These are phyloP conservation scores for Ptychobarbus kaznakovi DNA, from an alignment of 2,797 vertebrate species.

Conservation along the genomic window DNA sequence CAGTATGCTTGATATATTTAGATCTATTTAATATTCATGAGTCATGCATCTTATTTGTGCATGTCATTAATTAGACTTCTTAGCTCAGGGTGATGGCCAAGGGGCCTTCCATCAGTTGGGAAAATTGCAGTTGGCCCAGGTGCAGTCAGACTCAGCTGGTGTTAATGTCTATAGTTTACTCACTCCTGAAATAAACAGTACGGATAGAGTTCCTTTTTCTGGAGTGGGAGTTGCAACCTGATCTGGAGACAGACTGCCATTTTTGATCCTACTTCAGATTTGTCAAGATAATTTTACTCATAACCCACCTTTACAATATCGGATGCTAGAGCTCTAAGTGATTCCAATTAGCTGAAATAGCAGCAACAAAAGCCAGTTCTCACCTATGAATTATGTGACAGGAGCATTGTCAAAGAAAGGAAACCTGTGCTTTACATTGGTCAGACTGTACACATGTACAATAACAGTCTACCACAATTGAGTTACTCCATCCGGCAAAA, in stretches of 20 bases:
- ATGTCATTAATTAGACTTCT: conserved; percentile 51
- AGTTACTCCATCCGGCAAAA: background rate
- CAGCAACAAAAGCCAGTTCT: conserved; percentile 30
- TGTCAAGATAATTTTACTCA: conserved; percentile 44
- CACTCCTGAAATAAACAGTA: conserved; percentile 50
- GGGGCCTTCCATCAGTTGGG: conserved; percentile 42
- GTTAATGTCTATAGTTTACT: conserved; percentile 52
- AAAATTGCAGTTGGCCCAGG: conserved; percentile 46
- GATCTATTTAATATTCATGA: conserved; percentile 46
- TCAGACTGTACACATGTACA: background rate
- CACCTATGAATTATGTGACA: background rate
- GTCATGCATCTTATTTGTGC: conserved; percentile 38
- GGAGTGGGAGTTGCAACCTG: conserved; percentile 19
- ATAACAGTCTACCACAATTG: background rate
- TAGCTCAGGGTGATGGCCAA: conserved; percentile 44
- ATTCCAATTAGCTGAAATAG: conserved; percentile 47
- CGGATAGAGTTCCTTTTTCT: conserved; percentile 31
- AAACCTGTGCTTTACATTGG: conserved; percentile 1
- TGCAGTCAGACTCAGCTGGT: conserved; percentile 51
- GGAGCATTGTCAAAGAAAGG: background rate
- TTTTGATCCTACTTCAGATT: conserved; percentile 55
- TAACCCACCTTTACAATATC: conserved; percentile 38
- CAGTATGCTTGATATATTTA: conserved; percentile 46
- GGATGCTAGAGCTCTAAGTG: conserved; percentile 38
- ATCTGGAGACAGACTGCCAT: conserved; percentile 55